Percentiles rank a stretch among this genome's conserved stretches.
Conservation (phyloP, 2,888 invertebrate genomes). For the Biston betularia region DNA sequence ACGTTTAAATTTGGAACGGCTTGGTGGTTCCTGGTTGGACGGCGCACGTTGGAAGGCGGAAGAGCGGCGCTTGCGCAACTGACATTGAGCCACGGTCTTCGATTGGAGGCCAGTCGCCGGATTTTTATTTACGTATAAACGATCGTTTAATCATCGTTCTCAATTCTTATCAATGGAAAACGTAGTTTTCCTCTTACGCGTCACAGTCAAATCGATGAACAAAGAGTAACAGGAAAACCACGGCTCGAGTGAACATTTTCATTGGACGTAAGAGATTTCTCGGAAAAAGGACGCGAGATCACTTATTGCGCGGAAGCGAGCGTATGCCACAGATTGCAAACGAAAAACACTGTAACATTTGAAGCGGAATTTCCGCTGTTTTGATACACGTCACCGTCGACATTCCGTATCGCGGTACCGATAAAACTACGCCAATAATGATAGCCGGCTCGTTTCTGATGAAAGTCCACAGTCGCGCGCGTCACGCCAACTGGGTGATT, state of each 20-base stretch:
- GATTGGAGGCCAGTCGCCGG: conserved; percentile 78
- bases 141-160: conserved; percentile 60
- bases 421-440: conserved; percentile 30
- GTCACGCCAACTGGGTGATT: conserved; percentile 36
- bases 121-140: conserved; percentile 66
- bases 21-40: conserved; percentile 71
- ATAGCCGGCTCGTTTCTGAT: conserved; percentile 36
- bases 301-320: conserved; percentile 54
- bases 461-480: conserved; percentile 28
- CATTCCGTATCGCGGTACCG: conserved; percentile 12
- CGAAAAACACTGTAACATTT: conserved; percentile 55
- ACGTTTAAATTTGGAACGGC: conserved; percentile 70
- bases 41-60: conserved; percentile 72
- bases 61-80: conserved; percentile 83
- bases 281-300: conserved; percentile 58
- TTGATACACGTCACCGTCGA: conserved; percentile 32
- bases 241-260: conserved; percentile 51
- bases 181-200: conserved; percentile 53
- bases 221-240: conserved; percentile 64
- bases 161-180: conserved; percentile 46
- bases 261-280: conserved; percentile 58
- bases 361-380: conserved; percentile 53
- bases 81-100: conserved; percentile 81
- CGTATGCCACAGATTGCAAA: conserved; percentile 47
- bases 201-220: conserved; percentile 40